Percentiles rank a stretch among this genome's conserved stretches.
These are phyloP conservation scores for Crematogaster levior DNA, from an alignment of 2,888 invertebrate species.

Conservation along the genomic window DNA sequence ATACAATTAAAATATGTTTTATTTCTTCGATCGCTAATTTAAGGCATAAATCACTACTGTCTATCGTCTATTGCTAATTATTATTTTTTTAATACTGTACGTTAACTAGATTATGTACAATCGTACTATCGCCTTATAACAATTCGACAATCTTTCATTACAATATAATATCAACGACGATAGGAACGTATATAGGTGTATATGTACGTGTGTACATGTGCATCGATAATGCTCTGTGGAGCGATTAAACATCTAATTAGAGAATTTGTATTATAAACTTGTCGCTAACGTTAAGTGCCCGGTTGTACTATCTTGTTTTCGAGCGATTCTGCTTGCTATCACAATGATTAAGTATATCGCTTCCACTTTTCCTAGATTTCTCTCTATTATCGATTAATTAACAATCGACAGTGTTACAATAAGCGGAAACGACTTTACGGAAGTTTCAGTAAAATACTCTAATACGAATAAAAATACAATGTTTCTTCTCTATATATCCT, in stretches of 20 bases:
- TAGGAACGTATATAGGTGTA: conserved; percentile 52
- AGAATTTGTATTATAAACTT: conserved; percentile 58
- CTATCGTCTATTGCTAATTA: conserved; percentile 79
- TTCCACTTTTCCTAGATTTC: not conserved
- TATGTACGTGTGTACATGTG: conserved; percentile 67
- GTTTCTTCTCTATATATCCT: conserved; percentile 54
- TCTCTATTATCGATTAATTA: conserved; percentile 33
- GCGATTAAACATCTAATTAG: conserved; percentile 48
- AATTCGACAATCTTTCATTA: conserved; percentile 80
- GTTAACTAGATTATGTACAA: conserved; percentile 84
- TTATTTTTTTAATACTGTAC: conserved; percentile 83
- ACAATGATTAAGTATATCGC: conserved; percentile 72
- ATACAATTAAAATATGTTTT: conserved; percentile 81
- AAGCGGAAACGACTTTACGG: conserved; percentile 27
- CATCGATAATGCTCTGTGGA: conserved; percentile 35
- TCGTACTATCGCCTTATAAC: conserved; percentile 78
- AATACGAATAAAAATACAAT: conserved; percentile 77
- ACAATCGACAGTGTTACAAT: conserved; percentile 10
- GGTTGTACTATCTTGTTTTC: conserved; percentile 67
- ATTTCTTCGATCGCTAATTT: conserved; percentile 78
- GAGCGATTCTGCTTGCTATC: conserved; percentile 77
- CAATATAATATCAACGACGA: conserved; percentile 76
- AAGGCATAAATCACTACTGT: conserved; percentile 80
- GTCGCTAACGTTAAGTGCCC: conserved; percentile 54
- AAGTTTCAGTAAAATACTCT: conserved; percentile 78